Conservation (phyloP, 2,888 invertebrate genomes). For the Boloria selene region DNA sequence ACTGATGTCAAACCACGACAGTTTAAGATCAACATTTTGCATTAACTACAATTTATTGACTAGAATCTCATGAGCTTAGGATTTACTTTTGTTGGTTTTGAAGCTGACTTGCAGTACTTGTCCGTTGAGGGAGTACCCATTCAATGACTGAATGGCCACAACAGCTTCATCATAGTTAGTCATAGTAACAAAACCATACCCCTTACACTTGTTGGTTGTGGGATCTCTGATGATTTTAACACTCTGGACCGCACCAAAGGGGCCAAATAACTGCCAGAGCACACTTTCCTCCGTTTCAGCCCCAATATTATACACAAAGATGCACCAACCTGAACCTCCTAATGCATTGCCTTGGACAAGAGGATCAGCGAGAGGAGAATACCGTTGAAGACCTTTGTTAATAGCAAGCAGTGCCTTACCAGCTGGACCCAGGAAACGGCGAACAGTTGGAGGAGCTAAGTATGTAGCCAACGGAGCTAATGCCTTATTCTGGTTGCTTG, state of each 20-base stretch:
- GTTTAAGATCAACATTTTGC: conserved; percentile 79
- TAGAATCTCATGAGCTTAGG: conserved; percentile 76
- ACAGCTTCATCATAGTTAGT: conserved; percentile 98
- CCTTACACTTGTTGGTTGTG: conserved; percentile 98
- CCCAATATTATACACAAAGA: conserved; percentile 96
- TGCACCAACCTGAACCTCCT: conserved; percentile 95
- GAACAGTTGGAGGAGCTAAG: conserved; percentile 89
- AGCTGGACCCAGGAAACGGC: conserved; percentile 92
- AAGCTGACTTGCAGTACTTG: conserved; percentile 98
- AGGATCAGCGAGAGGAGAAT: conserved; percentile 91
- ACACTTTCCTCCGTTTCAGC: conserved; percentile 96
- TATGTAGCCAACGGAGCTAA: conserved; percentile 90
- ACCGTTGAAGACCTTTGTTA: conserved; percentile 93
- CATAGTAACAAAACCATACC: conserved; percentile 99
- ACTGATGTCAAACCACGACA: conserved; percentile 76
- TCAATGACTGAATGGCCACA: conserved; percentile 97
- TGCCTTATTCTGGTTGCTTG: conserved; percentile 91
- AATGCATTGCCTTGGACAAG: conserved; percentile 93
- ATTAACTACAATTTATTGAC: conserved; percentile 83
- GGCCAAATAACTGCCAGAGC: conserved; percentile 97
- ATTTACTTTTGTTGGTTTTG: conserved; percentile 95
- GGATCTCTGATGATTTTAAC: conserved; percentile 98
- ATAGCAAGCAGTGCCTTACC: conserved; percentile 92
- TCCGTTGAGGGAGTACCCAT: conserved; percentile 97
- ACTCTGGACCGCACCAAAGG: conserved; percentile 98